Evolutionary conservation across 2,797 vertebrate species (phyloP).

Genomic region (Setipinna tenuifilis): DNA sequence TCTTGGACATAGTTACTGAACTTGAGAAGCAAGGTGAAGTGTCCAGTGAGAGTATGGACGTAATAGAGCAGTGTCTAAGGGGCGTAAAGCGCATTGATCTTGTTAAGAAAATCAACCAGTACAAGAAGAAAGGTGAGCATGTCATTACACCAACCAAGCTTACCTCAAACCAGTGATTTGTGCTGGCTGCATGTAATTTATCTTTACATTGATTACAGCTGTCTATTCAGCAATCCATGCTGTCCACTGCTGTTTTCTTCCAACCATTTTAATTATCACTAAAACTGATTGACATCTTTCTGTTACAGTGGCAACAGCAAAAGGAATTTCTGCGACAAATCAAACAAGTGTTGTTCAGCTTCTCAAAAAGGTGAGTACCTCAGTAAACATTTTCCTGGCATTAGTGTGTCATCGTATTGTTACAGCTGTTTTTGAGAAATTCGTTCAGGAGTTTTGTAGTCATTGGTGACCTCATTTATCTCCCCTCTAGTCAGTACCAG

Average conservation of each 20-base stretch:
- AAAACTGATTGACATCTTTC: neutral
- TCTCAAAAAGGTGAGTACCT: neutral
- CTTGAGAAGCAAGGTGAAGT: constrained; percentile 85
- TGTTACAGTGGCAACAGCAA: neutral
- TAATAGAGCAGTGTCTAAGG: constrained; percentile 79
- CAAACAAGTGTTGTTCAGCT: neutral
- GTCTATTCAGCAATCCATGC: too few species aligned
- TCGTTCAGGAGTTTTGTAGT: neutral
- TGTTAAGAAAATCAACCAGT: constrained; percentile 79
- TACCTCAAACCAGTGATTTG: too few species aligned
- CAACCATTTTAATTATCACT: neutral
- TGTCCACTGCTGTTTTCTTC: too few species aligned
- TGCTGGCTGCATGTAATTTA: too few species aligned
- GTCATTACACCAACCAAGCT: too few species aligned
- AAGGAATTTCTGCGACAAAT: neutral
- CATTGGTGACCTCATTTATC: neutral
- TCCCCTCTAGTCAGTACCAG: neutral
- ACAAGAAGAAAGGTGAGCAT: constrained; percentile 77
- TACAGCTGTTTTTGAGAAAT: neutral
- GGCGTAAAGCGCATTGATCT: constrained; percentile 84
- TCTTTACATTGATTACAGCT: too few species aligned
- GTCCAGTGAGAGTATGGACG: constrained; percentile 77
- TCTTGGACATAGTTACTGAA: constrained; percentile 84
- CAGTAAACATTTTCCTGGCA: neutral
- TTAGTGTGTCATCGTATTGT: neutral